Base-by-base conservation (phyloP, 2,888 invertebrate genomes). In the Drosophila putrida region DNA sequence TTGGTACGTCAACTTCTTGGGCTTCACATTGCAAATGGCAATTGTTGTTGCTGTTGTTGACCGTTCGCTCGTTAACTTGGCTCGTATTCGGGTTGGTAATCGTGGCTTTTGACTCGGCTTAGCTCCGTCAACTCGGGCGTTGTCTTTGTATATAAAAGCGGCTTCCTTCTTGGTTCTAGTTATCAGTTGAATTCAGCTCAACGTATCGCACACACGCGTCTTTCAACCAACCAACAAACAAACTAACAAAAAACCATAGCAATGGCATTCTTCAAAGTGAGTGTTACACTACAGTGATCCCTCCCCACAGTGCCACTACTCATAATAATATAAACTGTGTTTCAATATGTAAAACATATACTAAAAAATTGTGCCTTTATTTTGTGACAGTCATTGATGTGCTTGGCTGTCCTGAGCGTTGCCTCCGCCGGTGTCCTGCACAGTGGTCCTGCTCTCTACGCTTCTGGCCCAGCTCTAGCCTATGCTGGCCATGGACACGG, bases 241-340 rank as follows among this genome's bases (percentile, higher is more conserved):
- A 81, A 78, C 71, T 31, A 20, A 65, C 77, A 69, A 63, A 74
- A 68, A 61, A 55, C 69, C 75, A 64, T 57, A 60, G 62, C 83
- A 92, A 93, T 93, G 92, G 92, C 92, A 83, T 92, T 92, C 88
- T 90, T 92, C 82, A 92, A 93, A 93, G 92, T 93, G 91, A 93
- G 92, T 92, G 81, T 15, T 15, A 38, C n/a, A 38, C 43, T 13
- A 38, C 39, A 41, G 51, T 50, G 59, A 20, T 39, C 4, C 10
- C 35, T 44, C n/a, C n/a, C 36, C 10, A 33, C 1, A 54, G 41
- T 41, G 54, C 41, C 33, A 33, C 20, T 4, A 28, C 20, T 9
- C 8, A n/a, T 4, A 11, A 27, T 9, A 44, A 39, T 15, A 25
- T 50, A 13, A 46, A 15, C 27, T 11, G 69, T 77, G 74, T 60